Conservation (phyloP, 2,797 vertebrate species). For the Sitta carolinensis region DNA sequence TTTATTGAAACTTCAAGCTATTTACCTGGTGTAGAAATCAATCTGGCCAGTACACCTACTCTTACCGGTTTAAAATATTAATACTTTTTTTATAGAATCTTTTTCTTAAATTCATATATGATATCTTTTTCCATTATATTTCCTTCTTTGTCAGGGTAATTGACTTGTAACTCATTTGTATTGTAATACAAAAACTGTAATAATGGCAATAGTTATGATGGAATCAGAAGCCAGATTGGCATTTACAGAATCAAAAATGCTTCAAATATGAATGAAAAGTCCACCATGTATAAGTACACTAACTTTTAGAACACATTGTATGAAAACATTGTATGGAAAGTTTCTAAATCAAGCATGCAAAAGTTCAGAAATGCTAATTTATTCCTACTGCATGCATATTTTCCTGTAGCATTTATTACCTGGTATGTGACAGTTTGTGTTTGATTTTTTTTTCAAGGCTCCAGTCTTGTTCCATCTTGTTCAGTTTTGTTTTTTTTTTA, state of each 20-base stretch:
- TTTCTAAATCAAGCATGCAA: neutral
- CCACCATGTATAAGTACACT: accelerated
- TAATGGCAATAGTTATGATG: neutral
- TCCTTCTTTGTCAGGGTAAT: neutral
- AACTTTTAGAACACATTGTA: neutral
- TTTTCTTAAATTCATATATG: neutral
- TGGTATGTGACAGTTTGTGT: neutral
- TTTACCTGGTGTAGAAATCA: neutral
- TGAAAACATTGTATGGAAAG: neutral
- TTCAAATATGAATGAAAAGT: neutral
- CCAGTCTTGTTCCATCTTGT: neutral
- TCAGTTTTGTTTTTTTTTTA: neutral
- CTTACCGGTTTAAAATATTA: neutral
- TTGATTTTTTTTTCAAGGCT: neutral
- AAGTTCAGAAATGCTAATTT: neutral
- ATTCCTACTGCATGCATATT: neutral
- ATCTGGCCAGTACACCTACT: neutral
- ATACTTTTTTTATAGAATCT: neutral
- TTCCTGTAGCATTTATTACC: neutral
- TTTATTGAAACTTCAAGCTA: neutral
- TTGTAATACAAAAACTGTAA: neutral
- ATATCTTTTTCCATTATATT: neutral
- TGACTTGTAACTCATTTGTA: neutral
- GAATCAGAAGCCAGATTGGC: neutral
- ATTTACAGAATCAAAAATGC: neutral